Percentiles rank a stretch among this genome's conserved stretches.
These are phyloP conservation scores for Etheostoma nigrum DNA, from an alignment of 2,797 vertebrate genomes.

Conservation along the genomic window DNA sequence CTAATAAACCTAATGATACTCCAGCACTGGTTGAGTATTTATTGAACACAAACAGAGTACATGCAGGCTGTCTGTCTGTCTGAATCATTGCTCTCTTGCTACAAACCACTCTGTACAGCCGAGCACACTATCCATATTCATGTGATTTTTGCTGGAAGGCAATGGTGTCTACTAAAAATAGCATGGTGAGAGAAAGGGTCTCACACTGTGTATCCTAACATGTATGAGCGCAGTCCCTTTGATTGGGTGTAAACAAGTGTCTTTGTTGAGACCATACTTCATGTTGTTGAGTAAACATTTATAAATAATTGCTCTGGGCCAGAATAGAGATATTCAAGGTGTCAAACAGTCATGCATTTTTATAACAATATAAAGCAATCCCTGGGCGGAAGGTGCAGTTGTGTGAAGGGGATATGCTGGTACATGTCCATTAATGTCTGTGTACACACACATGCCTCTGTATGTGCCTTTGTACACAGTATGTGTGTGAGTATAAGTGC, in stretches of 20 bases:
- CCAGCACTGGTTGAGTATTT: constrained; percentile 56
- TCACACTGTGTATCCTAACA: constrained; percentile 79
- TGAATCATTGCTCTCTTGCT: constrained; percentile 81
- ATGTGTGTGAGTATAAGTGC: background rate
- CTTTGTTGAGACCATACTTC: constrained; percentile 59
- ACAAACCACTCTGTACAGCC: constrained; percentile 81
- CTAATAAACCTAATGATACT: constrained; percentile 17
- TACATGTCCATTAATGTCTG: constrained; percentile 12
- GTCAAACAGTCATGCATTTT: constrained; percentile 33
- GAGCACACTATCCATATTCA: constrained; percentile 88
- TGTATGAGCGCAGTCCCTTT: constrained; percentile 70
- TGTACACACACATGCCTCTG: background rate
- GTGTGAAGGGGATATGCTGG: background rate
- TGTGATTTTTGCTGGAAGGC: constrained; percentile 87
- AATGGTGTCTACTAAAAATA: constrained; percentile 89
- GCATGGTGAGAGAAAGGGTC: constrained; percentile 83
- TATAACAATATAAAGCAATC: constrained; percentile 15
- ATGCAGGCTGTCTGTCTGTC: constrained; percentile 81
- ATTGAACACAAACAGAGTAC: constrained; percentile 70
- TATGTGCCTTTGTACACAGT: background rate
- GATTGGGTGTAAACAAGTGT: constrained; percentile 82
- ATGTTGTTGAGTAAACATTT: constrained; percentile 65
- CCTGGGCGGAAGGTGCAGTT: constrained; percentile 17
- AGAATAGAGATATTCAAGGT: constrained; percentile 51
- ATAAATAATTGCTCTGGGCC: constrained; percentile 68